phyloP scores from a whole-genome alignment of 1,140 invertebrate species.

The Dermatophagoides farinae region DNA sequence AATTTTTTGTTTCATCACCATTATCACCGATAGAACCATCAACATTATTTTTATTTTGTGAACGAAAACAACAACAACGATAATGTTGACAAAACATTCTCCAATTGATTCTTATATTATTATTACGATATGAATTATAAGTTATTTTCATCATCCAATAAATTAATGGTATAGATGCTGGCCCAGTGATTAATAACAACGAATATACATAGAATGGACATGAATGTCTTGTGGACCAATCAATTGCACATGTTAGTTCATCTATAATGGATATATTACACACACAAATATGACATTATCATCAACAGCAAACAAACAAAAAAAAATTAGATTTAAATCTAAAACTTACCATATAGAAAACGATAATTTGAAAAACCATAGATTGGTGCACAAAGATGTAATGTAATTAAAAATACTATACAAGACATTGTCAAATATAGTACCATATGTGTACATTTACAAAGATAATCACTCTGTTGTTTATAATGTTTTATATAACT shows the following conservation, averaged over 20 bases:
- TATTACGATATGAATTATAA: not conserved
- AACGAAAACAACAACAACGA: no score
- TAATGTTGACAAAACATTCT: not conserved
- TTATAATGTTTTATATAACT: slow-evolving; percentile 2
- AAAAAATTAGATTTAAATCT: not conserved
- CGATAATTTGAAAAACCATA: slow-evolving; percentile 3
- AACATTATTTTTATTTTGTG: no score
- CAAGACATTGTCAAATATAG: not conserved
- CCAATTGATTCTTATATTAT: not conserved
- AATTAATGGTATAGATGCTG: not conserved
- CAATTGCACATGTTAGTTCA: slow-evolving; percentile 4
- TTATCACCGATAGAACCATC: not conserved
- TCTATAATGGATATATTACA: not conserved
- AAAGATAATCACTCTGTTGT: not conserved
- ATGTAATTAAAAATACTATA: not conserved
- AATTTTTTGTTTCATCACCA: no score
- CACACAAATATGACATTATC: not conserved
- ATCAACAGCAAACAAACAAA: not conserved
- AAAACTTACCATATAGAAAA: not conserved
- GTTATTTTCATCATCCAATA: not conserved
- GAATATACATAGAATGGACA: slow-evolving; percentile 7
- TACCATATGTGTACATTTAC: slow-evolving; percentile 1
- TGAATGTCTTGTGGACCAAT: not conserved
- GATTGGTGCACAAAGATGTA: slow-evolving; percentile 5
- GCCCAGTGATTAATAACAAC: not conserved